Conservation (phyloP, 2,888 invertebrate genomes). For the Nomada goodeniana region DNA sequence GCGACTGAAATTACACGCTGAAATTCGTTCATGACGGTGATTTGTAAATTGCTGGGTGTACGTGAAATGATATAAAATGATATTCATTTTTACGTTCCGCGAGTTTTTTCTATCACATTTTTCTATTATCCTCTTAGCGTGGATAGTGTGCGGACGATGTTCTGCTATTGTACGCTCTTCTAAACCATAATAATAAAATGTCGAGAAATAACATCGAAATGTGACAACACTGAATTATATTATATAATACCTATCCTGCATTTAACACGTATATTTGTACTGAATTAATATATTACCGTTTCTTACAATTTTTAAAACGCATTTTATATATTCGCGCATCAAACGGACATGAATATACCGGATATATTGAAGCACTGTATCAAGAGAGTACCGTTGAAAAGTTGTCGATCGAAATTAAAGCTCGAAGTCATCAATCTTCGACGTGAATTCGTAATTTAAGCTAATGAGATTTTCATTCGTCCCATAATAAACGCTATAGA, state of each 20-base stretch:
- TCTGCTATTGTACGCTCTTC: not conserved
- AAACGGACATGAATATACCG: not conserved
- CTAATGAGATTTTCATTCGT: constrained; percentile 56
- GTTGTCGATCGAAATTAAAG: not conserved
- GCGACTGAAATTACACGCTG: not conserved
- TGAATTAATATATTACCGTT: too few species aligned
- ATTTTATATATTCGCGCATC: too few species aligned
- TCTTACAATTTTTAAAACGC: too few species aligned
- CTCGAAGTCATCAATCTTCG: constrained; percentile 20
- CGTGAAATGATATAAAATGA: not conserved
- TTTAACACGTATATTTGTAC: too few species aligned
- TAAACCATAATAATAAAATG: not conserved
- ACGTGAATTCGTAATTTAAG: constrained; percentile 28
- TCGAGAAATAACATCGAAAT: not conserved
- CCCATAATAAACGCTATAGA: constrained; percentile 14
- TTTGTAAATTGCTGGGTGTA: constrained; percentile 20
- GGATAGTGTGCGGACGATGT: not conserved
- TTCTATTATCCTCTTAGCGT: not conserved
- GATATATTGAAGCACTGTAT: not conserved
- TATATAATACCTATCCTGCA: too few species aligned
- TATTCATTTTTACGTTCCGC: not conserved
- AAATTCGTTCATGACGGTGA: constrained; percentile 10
- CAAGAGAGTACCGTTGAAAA: not conserved
- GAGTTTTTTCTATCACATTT: not conserved
- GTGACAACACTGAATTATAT: too few species aligned